Conservation (phyloP, 2,113 vertebrate genomes). For the Procavia capensis region DNA sequence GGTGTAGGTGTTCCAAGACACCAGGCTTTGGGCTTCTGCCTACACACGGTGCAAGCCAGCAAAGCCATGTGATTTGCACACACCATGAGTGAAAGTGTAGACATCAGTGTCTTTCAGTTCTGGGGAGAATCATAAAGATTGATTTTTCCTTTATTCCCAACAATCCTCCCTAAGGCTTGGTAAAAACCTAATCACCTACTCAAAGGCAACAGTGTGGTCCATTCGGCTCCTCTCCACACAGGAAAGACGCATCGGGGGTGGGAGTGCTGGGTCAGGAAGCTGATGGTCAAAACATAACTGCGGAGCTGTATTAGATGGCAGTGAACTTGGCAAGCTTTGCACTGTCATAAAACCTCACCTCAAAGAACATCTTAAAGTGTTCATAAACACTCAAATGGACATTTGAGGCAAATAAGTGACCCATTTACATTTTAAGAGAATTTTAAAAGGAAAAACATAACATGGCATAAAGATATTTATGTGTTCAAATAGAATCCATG, state of each 20-base stretch:
- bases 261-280: no score
- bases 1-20: background rate
- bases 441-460: constrained; percentile 48
- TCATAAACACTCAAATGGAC: background rate
- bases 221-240: constrained; percentile 5
- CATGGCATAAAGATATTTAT: background rate
- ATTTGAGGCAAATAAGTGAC: background rate
- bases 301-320: background rate
- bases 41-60: background rate
- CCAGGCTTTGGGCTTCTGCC: background rate
- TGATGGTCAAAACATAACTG: background rate
- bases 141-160: constrained; percentile 66
- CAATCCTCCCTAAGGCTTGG: constrained; percentile 48
- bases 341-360: background rate
- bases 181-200: constrained; percentile 60
- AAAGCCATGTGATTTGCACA: background rate
- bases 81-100: background rate
- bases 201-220: background rate
- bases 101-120: background rate
- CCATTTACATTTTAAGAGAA: constrained; percentile 28
- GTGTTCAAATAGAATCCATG: background rate
- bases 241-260: background rate
- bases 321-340: constrained; percentile 2
- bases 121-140: constrained; percentile 47
- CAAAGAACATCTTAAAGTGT: background rate